phyloP scores from a whole-genome alignment of 2,888 invertebrate species.

The Pseudococcus viburni region DNA sequence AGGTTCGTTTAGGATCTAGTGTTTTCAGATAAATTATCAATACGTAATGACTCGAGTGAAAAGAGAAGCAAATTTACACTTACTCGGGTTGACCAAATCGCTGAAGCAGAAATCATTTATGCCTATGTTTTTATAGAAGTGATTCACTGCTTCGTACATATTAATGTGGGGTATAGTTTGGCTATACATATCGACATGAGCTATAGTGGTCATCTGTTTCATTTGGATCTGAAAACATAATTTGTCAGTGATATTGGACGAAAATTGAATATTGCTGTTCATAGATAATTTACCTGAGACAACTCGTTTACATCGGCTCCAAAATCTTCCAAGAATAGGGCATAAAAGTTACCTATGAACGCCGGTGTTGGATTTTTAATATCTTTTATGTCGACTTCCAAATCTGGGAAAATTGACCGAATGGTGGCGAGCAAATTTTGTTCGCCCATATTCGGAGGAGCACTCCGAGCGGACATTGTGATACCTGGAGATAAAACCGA shows the following conservation, averaged over 20 bases:
- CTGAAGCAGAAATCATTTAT: conserved; percentile 59
- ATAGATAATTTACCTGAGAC: not conserved
- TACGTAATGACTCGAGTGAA: not conserved
- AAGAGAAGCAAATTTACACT: not conserved
- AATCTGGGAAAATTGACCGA: conserved; percentile 51
- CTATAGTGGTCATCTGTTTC: conserved; percentile 62
- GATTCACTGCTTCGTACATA: conserved; percentile 56
- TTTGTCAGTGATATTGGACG: not conserved
- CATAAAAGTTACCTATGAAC: conserved; percentile 53
- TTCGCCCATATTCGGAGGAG: not conserved
- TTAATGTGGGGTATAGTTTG: conserved; percentile 61
- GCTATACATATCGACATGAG: conserved; percentile 64
- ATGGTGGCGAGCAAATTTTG: conserved; percentile 57
- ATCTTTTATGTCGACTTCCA: conserved; percentile 47
- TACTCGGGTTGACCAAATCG: conserved; percentile 60
- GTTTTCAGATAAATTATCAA: not conserved
- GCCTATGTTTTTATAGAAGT: conserved; percentile 49
- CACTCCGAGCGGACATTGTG: not conserved
- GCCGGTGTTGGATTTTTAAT: conserved; percentile 60
- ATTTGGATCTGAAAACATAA: conserved; percentile 61
- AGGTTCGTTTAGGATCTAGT: conserved; percentile 53
- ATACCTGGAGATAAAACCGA: not conserved
- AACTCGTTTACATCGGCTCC: conserved; percentile 54
- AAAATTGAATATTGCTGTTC: not conserved
- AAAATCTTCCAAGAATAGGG: conserved; percentile 56